Conservation (phyloP, 2,888 invertebrate species). For the Conchocele bisecta region DNA sequence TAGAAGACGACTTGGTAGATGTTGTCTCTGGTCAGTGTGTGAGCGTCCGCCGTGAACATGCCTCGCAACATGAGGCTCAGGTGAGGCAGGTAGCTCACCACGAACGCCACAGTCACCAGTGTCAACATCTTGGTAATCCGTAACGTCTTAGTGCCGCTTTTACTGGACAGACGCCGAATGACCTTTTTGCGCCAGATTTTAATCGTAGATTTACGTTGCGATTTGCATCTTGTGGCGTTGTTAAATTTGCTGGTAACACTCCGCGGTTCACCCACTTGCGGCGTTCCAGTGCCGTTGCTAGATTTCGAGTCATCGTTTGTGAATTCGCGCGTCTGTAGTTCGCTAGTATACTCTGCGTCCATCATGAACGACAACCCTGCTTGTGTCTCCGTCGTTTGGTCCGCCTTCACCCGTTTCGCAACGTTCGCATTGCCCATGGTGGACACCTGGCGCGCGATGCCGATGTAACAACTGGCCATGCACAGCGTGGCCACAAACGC, state of each 20-base stretch:
- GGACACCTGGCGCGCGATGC: slow-evolving; percentile 48
- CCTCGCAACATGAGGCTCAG: slow-evolving; percentile 43
- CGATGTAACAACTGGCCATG: slow-evolving; percentile 43
- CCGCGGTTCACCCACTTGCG: background rate
- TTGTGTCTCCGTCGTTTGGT: slow-evolving; percentile 2
- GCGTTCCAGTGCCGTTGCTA: background rate
- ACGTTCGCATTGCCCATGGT: slow-evolving; percentile 44
- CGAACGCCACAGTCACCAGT: slow-evolving; percentile 44
- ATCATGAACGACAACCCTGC: background rate
- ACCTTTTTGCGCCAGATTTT: slow-evolving; percentile 34
- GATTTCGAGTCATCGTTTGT: too few relatives aligned
- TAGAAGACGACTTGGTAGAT: slow-evolving; percentile 49
- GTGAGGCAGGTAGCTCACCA: slow-evolving; percentile 50
- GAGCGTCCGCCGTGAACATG: slow-evolving; percentile 22
- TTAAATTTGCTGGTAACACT: background rate
- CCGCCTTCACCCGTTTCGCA: slow-evolving; percentile 16
- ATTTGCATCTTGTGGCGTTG: background rate
- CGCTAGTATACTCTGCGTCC: background rate
- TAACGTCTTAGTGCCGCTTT: slow-evolving; percentile 39
- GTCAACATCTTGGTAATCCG: slow-evolving; percentile 56
- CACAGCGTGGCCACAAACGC: slow-evolving; percentile 34
- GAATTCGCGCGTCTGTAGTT: background rate
- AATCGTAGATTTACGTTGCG: slow-evolving; percentile 21
- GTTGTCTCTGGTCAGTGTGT: slow-evolving; percentile 43
- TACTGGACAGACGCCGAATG: slow-evolving; percentile 31